Evolutionary conservation across 1,140 invertebrate species (phyloP).

Genomic region (Onthophagus taurus): DNA sequence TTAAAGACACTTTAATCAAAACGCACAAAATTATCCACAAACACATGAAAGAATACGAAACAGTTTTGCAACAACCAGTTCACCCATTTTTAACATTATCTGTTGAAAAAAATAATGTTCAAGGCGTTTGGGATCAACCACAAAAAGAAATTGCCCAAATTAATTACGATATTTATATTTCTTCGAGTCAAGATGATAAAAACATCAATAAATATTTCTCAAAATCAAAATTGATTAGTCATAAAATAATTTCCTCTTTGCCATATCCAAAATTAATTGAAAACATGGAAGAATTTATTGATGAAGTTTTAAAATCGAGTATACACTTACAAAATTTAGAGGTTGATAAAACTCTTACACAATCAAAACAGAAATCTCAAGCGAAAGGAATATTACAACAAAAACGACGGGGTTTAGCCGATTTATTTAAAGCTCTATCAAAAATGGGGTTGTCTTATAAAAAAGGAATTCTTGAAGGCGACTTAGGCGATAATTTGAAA

Average conservation of each 20-base stretch:
- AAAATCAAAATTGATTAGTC: slow-evolving; percentile 54
- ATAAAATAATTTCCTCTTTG: slow-evolving; percentile 46
- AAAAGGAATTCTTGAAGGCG: slow-evolving; percentile 51
- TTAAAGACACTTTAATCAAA: slow-evolving; percentile 79
- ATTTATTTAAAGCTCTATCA: slow-evolving; percentile 70
- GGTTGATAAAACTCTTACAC: slow-evolving; percentile 51
- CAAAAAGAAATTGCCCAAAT: slow-evolving; percentile 29
- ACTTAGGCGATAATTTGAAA: slow-evolving; percentile 34
- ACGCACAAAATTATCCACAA: slow-evolving; percentile 81
- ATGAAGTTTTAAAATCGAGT: slow-evolving; percentile 52
- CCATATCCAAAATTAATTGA: slow-evolving; percentile 48
- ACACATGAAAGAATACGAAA: slow-evolving; percentile 68
- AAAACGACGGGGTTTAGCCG: slow-evolving; percentile 71
- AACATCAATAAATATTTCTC: slow-evolving; percentile 38
- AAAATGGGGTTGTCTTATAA: slow-evolving; percentile 66
- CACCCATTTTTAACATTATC: slow-evolving; percentile 36
- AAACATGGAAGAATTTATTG: slow-evolving; percentile 54
- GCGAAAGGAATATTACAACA: slow-evolving; percentile 74
- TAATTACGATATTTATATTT: background rate
- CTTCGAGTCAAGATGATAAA: too few species aligned
- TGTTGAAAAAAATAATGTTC: slow-evolving; percentile 35
- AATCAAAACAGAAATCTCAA: slow-evolving; percentile 68
- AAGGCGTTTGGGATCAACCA: slow-evolving; percentile 47
- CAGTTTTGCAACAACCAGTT: slow-evolving; percentile 46
- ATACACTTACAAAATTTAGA: slow-evolving; percentile 53